Evolutionary conservation across 2,888 invertebrate species (phyloP).

Genomic region (Rhamphomyia laevipes): DNA sequence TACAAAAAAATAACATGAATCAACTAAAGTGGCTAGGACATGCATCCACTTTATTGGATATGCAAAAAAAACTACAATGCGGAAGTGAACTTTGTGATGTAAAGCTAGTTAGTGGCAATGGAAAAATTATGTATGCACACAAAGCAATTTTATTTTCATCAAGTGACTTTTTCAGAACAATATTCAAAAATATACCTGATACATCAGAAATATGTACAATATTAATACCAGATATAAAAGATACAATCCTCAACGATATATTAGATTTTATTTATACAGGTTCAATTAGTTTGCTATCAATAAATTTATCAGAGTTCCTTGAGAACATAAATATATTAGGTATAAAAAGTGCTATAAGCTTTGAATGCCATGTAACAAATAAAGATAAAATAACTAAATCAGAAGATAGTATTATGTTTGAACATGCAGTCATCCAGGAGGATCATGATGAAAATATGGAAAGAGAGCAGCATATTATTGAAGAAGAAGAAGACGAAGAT

Average conservation of each 20-base stretch:
- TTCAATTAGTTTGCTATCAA: slow-evolving; percentile 30
- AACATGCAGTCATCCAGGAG: background rate
- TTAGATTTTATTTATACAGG: slow-evolving; percentile 34
- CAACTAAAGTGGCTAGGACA: slow-evolving; percentile 36
- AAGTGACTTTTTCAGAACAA: slow-evolving; percentile 31
- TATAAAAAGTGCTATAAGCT: slow-evolving; percentile 36
- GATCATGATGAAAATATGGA: background rate
- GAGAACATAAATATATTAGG: slow-evolving; percentile 34
- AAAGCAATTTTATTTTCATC: slow-evolving; percentile 33
- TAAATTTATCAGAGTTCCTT: slow-evolving; percentile 31
- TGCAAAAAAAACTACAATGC: slow-evolving; percentile 28
- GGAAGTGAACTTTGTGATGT: slow-evolving; percentile 31
- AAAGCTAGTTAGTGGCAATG: slow-evolving; percentile 26
- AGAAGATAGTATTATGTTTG: slow-evolving; percentile 14
- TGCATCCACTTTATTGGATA: slow-evolving; percentile 32
- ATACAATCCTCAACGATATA: slow-evolving; percentile 29
- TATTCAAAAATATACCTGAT: slow-evolving; percentile 27
- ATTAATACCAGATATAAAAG: slow-evolving; percentile 32
- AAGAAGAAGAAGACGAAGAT: background rate
- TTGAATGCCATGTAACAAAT: slow-evolving; percentile 25
- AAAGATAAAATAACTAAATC: slow-evolving; percentile 12
- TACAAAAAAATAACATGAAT: background rate
- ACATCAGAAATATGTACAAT: slow-evolving; percentile 29
- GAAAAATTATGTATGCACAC: slow-evolving; percentile 30
- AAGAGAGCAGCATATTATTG: background rate